Conservation (phyloP, 2,888 invertebrate genomes). For the Megaustenia siamemsis region DNA sequence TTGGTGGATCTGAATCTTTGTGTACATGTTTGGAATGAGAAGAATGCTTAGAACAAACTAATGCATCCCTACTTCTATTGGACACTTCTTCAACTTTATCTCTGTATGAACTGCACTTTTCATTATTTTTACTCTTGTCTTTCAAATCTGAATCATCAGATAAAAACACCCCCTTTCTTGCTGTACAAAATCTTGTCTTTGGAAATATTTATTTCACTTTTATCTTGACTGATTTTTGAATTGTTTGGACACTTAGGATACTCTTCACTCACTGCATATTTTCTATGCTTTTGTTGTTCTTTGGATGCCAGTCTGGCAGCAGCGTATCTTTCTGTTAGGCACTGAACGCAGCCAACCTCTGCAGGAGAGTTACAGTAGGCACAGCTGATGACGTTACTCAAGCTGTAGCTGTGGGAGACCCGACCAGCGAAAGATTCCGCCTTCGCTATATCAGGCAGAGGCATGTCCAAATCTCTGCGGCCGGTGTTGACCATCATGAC, state of each 20-base stretch:
- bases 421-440: constrained; percentile 48
- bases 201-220: background rate
- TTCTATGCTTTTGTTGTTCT: background rate
- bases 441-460: constrained; percentile 43
- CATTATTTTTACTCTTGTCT: background rate
- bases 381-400: constrained; percentile 16
- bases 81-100: background rate
- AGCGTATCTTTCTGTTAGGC: constrained; percentile 29
- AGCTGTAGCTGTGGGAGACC: constrained; percentile 37
- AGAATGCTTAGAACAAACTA: constrained; percentile 17
- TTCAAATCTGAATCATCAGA: background rate
- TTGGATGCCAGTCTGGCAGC: background rate
- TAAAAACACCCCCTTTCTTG: background rate
- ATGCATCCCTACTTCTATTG: background rate
- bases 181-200: background rate
- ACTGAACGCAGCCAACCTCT: background rate
- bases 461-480: constrained; percentile 33
- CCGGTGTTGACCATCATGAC: constrained; percentile 54
- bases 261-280: constrained; percentile 19
- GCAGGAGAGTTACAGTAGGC: constrained; percentile 24
- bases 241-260: constrained; percentile 25
- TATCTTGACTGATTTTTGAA: constrained; percentile 3
- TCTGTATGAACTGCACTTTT: background rate
- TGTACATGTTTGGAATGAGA: background rate
- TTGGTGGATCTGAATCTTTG: background rate